These are phyloP conservation scores for Calameuta idolon DNA, from an alignment of 2,888 invertebrate genomes.

Conservation along the genomic window DNA sequence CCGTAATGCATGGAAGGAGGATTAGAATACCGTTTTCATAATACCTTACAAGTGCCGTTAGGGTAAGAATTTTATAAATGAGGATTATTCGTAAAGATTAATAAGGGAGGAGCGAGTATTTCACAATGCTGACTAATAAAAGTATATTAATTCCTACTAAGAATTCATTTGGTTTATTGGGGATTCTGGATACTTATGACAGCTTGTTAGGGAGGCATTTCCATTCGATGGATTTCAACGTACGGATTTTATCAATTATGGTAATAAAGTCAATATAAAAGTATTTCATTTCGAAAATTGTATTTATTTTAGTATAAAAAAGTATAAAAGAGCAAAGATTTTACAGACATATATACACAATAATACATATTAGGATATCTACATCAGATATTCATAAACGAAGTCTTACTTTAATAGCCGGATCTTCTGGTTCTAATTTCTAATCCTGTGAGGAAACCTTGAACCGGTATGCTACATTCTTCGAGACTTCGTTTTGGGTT, in stretches of 20 bases:
- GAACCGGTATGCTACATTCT: neutral
- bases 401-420: slow-evolving; percentile 17
- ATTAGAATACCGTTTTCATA: too few species aligned
- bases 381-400: slow-evolving; percentile 40
- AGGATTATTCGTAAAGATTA: neutral
- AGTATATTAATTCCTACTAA: too few species aligned
- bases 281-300: slow-evolving; percentile 34
- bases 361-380: slow-evolving; percentile 59
- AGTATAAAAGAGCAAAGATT: slow-evolving; percentile 51
- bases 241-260: neutral
- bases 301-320: slow-evolving; percentile 59
- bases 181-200: too few species aligned
- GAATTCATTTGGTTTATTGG: too few species aligned
- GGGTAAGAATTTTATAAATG: neutral
- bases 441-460: slow-evolving; percentile 19
- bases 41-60: neutral
- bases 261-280: neutral
- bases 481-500: neutral
- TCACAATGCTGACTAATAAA: neutral
- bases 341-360: slow-evolving; percentile 56
- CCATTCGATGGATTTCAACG: too few species aligned
- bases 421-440: slow-evolving; percentile 34
- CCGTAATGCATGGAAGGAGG: too few species aligned
- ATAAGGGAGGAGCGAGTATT: too few species aligned
- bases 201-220: too few species aligned